phyloP scores from a whole-genome alignment of 2,113 vertebrate genomes.

The Centropus bengalensis region DNA sequence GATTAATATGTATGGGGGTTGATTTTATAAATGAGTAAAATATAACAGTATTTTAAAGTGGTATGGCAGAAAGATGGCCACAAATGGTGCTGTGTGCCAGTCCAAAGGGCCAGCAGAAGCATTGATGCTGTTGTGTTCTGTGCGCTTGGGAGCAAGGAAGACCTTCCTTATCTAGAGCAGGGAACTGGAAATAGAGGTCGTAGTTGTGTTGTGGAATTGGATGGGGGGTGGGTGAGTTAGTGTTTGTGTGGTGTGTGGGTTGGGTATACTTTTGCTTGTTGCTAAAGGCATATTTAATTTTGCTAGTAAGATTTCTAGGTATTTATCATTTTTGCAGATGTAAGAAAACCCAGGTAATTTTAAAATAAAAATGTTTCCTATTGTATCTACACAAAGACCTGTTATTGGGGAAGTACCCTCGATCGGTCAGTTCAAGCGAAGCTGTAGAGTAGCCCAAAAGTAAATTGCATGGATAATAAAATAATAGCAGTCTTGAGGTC shows the following conservation, averaged over 20 bases:
- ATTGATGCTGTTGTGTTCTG: background rate
- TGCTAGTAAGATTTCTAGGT: background rate
- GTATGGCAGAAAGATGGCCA: background rate
- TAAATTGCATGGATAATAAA: conserved; percentile 65
- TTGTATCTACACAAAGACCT: background rate
- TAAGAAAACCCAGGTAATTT: background rate
- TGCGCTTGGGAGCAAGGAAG: background rate
- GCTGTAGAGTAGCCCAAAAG: conserved; percentile 39
- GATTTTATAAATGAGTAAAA: background rate
- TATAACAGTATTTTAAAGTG: background rate
- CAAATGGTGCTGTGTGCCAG: background rate
- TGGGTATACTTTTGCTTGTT: background rate
- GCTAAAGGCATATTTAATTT: background rate
- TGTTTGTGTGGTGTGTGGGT: background rate
- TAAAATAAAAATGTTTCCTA: background rate
- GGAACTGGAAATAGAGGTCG: background rate
- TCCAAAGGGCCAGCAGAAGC: background rate
- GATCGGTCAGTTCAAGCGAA: conserved; percentile 43
- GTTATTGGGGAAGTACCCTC: background rate
- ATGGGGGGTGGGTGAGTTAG: rapidly evolving
- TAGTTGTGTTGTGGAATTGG: background rate
- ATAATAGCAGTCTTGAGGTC: conserved; percentile 62
- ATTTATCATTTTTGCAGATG: background rate
- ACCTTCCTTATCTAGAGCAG: background rate
- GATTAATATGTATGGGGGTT: background rate